Base-by-base conservation (phyloP, 2,113 vertebrate species). In the Ptychochromis oligacanthus region DNA sequence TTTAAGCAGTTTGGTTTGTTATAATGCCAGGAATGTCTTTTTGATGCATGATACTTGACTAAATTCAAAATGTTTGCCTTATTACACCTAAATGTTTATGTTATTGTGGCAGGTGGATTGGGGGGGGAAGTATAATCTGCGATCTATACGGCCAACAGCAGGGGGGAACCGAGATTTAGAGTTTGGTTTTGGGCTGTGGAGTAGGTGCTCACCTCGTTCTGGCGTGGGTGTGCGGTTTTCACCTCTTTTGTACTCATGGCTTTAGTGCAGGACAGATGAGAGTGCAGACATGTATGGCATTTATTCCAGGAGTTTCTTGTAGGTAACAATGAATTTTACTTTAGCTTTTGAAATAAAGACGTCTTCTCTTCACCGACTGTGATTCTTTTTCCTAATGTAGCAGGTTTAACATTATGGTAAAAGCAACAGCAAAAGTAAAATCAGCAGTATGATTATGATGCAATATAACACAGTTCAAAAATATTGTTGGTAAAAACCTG, bases 141-240 rank as follows among this genome's bases (percentile, higher is more conserved):
- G n/a, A n/a, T n/a, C n/a, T n/a, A n/a, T n/a, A n/a, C n/a, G n/a
- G n/a, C n/a, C n/a, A n/a, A n/a, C n/a, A 4, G 28, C 3, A 4
- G 28, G 36, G 20, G 1, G 34, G 61, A 1, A 31, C 13, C n/a
- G 20, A 6, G 22, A 5, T 22, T 0, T n/a, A 6, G 0, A 24
- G 54, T 10, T 56, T 56, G 11, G 4, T 56, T 56, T 56, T n/a
- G n/a, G n/a, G n/a, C n/a, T n/a, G n/a, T n/a, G n/a, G n/a, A 28
- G 56, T 26, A 8, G 56, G 56, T 58, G 56, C 1, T 26, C 26
- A 13, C 24, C 56, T 15, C 13, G 15, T 58, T 58, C 24, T 58
- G 56, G 24, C 56, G 28, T 58, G 24, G 24, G 24, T 31, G 57
- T 59, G 58, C 28, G 26, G 58, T 17, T 2, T 59, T 59, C 58